A percentile compares a stretch with the other conserved stretches of the same genome.
phyloP scores from a whole-genome alignment of 1,140 invertebrate species.

The Macrobrachium rosenbergii region DNA sequence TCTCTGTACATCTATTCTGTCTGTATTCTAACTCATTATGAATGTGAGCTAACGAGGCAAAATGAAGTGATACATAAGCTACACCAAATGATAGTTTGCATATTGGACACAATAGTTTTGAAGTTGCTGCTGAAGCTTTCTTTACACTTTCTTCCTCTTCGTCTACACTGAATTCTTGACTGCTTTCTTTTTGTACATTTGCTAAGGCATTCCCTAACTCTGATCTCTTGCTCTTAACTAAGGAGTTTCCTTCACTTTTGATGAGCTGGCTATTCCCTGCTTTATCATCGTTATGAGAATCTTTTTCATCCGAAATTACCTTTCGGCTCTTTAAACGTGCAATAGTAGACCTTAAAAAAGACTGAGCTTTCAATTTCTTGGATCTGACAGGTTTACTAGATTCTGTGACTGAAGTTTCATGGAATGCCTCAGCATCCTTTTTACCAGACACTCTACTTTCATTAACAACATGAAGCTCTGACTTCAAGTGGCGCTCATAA shows the following conservation, averaged over 20 bases:
- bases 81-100: constrained; percentile 52
- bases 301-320: background rate
- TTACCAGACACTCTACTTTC: constrained; percentile 36
- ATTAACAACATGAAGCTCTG: constrained; percentile 40
- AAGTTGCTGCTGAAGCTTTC: constrained; percentile 15
- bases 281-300: background rate
- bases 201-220: background rate
- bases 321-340: constrained; percentile 50
- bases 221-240: background rate
- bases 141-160: constrained; percentile 46
- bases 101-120: constrained; percentile 53
- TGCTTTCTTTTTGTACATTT: constrained; percentile 23
- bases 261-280: background rate
- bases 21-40: constrained; percentile 55
- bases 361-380: constrained; percentile 35
- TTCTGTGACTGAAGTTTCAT: background rate
- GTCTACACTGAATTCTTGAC: constrained; percentile 11
- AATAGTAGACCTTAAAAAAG: constrained; percentile 46
- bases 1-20: constrained; percentile 35
- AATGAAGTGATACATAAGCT: constrained; percentile 45
- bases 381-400: constrained; percentile 46
- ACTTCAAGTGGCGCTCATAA: constrained; percentile 48
- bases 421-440: constrained; percentile 6
- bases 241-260: background rate
- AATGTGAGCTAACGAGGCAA: constrained; percentile 56